Evolutionary conservation across 2,888 invertebrate genomes (phyloP), one percentile per base, ranked within the genome.

Genomic region (Oithona nana): DNA sequence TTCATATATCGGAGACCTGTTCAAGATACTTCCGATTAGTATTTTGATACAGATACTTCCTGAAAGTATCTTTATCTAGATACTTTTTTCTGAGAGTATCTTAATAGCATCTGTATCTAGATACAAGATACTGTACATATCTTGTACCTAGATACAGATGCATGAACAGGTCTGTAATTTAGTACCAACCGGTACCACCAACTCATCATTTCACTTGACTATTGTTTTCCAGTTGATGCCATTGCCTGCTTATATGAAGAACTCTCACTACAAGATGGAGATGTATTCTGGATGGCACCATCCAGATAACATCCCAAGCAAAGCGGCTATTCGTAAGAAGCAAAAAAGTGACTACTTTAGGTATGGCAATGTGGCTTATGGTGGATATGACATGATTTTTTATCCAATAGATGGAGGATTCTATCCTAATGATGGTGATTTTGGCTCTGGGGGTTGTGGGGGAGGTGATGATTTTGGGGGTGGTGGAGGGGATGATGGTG

Each of bases 261-360:
- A 39, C 6, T n/a, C 16, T 4, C 13, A 52, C 6, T 16, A 22
- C 1, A 24, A 48, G n/a, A 16, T 48, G 1, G 22, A 39, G 48
- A n/a, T 58, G 3, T 58, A 58, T 24, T 31, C 58, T 4, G 58
- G 58, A 8, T 58, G 58, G 58, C 20, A 20, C n/a, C 58, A 55
- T 20, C 28, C 13, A 16, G 28, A 52, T 26, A 29, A 11, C 16
- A n/a, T 31, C n/a, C 30, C 58, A 22, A 58, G 28, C 48, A 29
- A 58, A 39, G 20, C 20, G 16, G n/a, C 28, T 48, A 58, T 39
- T 22, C 2, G 24, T 6, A 39, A 39, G 39, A 39, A 6, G 16
- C 39, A 6, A 39, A 39, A 6, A 39, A 39, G 39, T 11, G 8
- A 39, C 16, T 6, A 39, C 6, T 11, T 11, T 11, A 39, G 16